A percentile compares a stretch with the other conserved stretches of the same genome.
Evolutionary conservation across 2,113 vertebrate genomes (phyloP).

Genomic region (Ia io): DNA sequence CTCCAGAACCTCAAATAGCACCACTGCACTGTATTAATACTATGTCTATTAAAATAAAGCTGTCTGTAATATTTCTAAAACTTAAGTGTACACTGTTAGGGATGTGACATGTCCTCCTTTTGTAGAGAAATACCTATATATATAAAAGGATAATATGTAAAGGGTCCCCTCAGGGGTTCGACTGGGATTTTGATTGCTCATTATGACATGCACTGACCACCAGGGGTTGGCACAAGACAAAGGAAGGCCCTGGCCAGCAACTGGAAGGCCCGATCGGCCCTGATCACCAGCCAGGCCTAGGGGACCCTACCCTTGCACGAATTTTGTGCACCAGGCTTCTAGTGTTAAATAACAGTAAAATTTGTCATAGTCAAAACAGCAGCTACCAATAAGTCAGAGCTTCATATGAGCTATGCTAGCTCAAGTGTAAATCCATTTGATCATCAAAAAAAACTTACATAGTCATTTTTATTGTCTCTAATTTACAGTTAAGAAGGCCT

Average conservation of each 20-base stretch:
- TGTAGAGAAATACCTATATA: neutral
- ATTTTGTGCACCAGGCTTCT: no score
- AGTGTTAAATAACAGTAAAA: neutral
- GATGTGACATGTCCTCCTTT: neutral
- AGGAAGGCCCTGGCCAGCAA: no score
- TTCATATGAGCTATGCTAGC: neutral
- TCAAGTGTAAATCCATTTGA: neutral
- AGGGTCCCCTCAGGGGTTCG: no score
- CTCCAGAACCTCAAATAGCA: neutral
- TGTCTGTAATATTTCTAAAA: neutral
- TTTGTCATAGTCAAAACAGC: neutral
- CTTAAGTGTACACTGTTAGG: neutral
- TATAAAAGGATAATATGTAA: no score
- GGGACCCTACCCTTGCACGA: no score
- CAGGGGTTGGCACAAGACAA: rapidly evolving
- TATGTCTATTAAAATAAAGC: neutral
- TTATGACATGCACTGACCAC: no score
- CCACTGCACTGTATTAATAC: neutral
- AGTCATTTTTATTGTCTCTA: neutral
- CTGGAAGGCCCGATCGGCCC: no score
- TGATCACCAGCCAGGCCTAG: no score
- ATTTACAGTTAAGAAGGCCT: neutral
- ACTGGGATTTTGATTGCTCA: no score
- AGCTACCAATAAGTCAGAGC: neutral
- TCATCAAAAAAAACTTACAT: neutral